Evolutionary conservation across 2,888 invertebrate genomes (phyloP).

Genomic region (Ormia ochracea): DNA sequence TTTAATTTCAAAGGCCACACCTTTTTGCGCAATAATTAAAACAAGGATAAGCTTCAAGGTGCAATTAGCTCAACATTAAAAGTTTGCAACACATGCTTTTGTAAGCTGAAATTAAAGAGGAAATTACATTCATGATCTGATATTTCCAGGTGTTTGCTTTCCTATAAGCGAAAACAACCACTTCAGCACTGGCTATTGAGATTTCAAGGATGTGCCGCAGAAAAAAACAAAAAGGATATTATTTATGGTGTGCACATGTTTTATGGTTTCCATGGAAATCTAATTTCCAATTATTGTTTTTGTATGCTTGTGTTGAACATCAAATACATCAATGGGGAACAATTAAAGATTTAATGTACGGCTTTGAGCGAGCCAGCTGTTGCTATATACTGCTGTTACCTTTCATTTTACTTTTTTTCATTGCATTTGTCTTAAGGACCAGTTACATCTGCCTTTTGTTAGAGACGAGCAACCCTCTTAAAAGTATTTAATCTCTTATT

Average conservation of each 20-base stretch:
- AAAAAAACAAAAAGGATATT: conserved; percentile 23
- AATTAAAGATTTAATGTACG: conserved; percentile 48
- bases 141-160: conserved; percentile 40
- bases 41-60: conserved; percentile 12
- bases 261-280: conserved; percentile 39
- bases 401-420: background rate
- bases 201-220: conserved; percentile 4
- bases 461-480: conserved; percentile 9
- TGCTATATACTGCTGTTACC: background rate
- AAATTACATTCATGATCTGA: background rate
- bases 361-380: conserved; percentile 31
- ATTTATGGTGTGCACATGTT: conserved; percentile 34
- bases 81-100: conserved; percentile 16
- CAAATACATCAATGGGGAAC: conserved; percentile 32
- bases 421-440: conserved; percentile 4
- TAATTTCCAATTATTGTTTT: conserved; percentile 40
- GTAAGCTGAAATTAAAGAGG: background rate
- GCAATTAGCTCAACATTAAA: background rate
- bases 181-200: background rate
- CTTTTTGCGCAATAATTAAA: background rate
- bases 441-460: conserved; percentile 51
- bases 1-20: too few species aligned
- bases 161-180: background rate
- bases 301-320: conserved; percentile 40
- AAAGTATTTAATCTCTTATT: conserved; percentile 24